phyloP scores from a whole-genome alignment of 2,113 vertebrate species.

The Nibea coibor region DNA sequence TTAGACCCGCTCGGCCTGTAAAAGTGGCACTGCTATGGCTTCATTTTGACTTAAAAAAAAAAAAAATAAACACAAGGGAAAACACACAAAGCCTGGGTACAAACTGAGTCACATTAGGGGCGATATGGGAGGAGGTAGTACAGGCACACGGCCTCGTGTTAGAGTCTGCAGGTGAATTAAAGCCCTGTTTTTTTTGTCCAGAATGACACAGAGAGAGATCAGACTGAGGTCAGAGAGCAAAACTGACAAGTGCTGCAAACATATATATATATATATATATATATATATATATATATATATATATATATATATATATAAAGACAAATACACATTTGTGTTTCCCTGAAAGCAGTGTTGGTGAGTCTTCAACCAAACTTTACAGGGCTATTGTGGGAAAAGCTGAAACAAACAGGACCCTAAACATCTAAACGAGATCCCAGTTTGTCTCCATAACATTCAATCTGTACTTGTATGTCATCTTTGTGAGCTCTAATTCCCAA shows the following conservation, averaged over 20 bases:
- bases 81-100: constrained; percentile 53
- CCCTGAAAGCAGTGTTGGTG: constrained; percentile 53
- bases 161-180: constrained; percentile 57
- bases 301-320: neutral
- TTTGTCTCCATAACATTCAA: constrained; percentile 41
- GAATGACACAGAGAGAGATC: constrained; percentile 54
- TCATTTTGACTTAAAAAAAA: constrained; percentile 22
- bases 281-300: no score
- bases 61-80: neutral
- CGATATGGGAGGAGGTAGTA: constrained; percentile 78
- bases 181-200: constrained; percentile 39
- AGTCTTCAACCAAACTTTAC: constrained; percentile 19
- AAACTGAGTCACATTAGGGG: constrained; percentile 66
- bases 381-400: constrained; percentile 17
- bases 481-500: constrained; percentile 18
- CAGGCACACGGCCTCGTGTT: constrained; percentile 63
- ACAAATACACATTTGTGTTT: constrained; percentile 23
- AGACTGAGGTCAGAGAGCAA: constrained; percentile 42
- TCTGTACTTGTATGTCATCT: constrained; percentile 30
- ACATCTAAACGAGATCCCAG: neutral
- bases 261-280: neutral
- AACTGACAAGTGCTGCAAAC: constrained; percentile 56
- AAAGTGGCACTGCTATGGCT: constrained; percentile 46
- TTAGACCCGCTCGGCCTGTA: neutral
- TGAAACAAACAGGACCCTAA: constrained; percentile 14